Base-by-base conservation (phyloP, 1,140 invertebrate species). In the Brachionus paranguensis region DNA sequence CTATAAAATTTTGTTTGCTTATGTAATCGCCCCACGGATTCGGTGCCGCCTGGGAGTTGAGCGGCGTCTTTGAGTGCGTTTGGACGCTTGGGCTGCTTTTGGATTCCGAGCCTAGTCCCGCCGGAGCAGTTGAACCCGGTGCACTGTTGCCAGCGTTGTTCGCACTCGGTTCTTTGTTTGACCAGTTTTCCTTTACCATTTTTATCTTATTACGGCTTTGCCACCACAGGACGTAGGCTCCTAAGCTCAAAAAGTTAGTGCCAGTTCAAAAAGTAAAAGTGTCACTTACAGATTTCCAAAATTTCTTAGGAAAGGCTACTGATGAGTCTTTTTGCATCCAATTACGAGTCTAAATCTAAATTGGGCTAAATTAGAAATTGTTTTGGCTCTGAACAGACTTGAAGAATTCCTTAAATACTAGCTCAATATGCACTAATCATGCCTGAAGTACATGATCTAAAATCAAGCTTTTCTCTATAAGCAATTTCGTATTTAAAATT, bases 131-230 rank as follows among this genome's bases (percentile, higher is more conserved):
- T 43, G 68, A 43, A 43, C 68, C 68, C 37, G 33, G 14, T 33
- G 37, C 27, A 41, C 4, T 45, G 33, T 41, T 70, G 65, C 3
- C 27, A 6, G n/a, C 24, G 11, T 41, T 17, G 33, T 43, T 45
- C 37, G 29, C 43, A 11, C 33, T 24, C 37, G 68, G 41, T 45
- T 37, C 41, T 20, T n/a, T 72, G n/a, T 41, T 72, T 50, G 72
- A 64, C 78, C 78, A 81, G 27, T 81, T 81, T 41, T 81, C 78
- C 65, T 81, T 81, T 33, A 81, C 78, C 78, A 81, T 81, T 81
- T 81, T 81, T 81, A 81, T 81, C 78, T 81, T 81, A 81, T 81
- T 27, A 68, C 64, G 45, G 78, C 78, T 68, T 81, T 81, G 17
- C 78, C 78, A 37, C 78, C 53, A 27, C 78, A 81, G 27, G 78